phyloP scores from a whole-genome alignment of 2,113 vertebrate genomes.

The Pardalotus punctatus region DNA sequence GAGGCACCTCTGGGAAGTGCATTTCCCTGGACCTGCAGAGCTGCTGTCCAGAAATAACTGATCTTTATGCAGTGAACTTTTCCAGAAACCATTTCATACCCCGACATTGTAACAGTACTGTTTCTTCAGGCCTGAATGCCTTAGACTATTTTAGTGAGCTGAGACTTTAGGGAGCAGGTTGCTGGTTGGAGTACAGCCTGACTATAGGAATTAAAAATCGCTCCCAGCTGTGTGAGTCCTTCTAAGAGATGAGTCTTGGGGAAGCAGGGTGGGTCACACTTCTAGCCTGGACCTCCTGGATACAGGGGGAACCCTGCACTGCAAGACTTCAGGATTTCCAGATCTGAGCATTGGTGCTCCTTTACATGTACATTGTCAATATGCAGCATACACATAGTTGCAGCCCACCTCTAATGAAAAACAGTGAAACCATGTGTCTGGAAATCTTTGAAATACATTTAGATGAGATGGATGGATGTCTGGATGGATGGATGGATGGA shows the following conservation, averaged over 20 bases:
- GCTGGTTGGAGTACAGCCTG: rapidly evolving
- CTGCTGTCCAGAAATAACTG: neutral
- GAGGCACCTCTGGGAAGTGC: neutral
- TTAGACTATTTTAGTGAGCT: neutral
- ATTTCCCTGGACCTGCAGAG: neutral
- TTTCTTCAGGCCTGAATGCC: neutral
- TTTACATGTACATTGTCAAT: neutral
- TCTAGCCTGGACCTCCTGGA: neutral
- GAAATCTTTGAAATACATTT: neutral
- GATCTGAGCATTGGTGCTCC: neutral
- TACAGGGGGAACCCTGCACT: neutral
- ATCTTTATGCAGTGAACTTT: neutral
- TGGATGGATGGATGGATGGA: neutral
- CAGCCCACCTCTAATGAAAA: neutral
- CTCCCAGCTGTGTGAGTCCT: neutral
- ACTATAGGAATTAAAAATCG: neutral
- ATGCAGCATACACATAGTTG: neutral
- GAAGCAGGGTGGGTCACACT: neutral
- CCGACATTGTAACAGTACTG: neutral
- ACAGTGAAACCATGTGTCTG: neutral
- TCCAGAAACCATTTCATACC: neutral
- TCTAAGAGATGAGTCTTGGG: neutral
- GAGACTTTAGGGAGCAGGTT: neutral
- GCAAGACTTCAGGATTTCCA: neutral
- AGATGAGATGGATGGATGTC: neutral